Conservation (phyloP, 2,888 invertebrate genomes). For the Masnerella sp. region DNA sequence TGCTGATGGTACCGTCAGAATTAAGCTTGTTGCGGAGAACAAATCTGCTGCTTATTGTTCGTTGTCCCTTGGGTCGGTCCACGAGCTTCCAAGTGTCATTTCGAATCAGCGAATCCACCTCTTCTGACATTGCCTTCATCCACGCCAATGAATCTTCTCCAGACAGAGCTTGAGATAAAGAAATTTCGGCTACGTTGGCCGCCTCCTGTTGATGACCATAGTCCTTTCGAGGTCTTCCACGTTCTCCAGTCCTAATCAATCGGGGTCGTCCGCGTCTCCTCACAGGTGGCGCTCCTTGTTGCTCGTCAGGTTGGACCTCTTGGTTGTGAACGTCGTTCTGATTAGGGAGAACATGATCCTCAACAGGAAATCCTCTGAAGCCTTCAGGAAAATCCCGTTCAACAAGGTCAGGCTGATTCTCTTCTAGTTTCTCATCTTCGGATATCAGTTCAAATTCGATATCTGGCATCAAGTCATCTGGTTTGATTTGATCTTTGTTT, state of each 20-base stretch:
- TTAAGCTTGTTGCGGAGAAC: slow-evolving; percentile 24
- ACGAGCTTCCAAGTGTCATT: slow-evolving; percentile 32
- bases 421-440: no score
- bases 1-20: slow-evolving; percentile 17
- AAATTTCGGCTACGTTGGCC: neutral
- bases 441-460: no score
- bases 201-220: neutral
- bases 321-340: no score
- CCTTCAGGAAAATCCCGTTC: no score
- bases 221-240: slow-evolving; percentile 16
- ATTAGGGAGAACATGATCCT: no score
- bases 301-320: no score
- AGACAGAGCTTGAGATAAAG: neutral
- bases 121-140: slow-evolving; percentile 2
- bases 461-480: no score
- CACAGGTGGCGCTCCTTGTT: no score
- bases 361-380: no score
- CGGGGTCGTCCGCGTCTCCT: slow-evolving; percentile 20
- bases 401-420: no score
- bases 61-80: slow-evolving; percentile 12
- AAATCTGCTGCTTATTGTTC: slow-evolving; percentile 21
- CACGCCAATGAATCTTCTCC: neutral
- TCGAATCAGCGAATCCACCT: slow-evolving; percentile 12
- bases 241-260: slow-evolving; percentile 14
- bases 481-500: no score